These are phyloP conservation scores for Zoanthus sociatus DNA, from an alignment of 92 coral and sea anemone species.

Conservation along the genomic window DNA sequence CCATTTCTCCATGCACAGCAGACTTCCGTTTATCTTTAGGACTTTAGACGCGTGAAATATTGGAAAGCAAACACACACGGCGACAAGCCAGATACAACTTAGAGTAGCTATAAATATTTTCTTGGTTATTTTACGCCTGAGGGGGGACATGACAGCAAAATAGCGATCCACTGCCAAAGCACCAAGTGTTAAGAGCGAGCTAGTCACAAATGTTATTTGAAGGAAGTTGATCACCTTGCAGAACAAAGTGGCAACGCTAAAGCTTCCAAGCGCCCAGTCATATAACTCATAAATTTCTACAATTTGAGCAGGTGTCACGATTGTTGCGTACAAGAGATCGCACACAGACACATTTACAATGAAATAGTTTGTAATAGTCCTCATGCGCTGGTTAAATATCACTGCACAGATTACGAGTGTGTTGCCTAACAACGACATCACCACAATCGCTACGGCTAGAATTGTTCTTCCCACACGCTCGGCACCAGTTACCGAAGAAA, in stretches of 20 bases:
- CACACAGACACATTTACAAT: slow-evolving; percentile 84
- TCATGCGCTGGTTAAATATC: slow-evolving; percentile 62
- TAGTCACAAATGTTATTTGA: slow-evolving; percentile 74
- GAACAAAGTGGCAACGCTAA: slow-evolving; percentile 64
- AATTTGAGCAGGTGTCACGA: slow-evolving; percentile 69
- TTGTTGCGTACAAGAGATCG: slow-evolving; percentile 73
- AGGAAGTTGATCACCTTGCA: slow-evolving; percentile 81
- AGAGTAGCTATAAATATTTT: slow-evolving; percentile 68
- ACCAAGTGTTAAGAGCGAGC: slow-evolving; percentile 88
- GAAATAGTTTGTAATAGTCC: slow-evolving; percentile 78
- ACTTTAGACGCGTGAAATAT: slow-evolving; percentile 71
- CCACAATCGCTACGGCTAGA: slow-evolving; percentile 30
- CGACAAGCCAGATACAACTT: slow-evolving; percentile 71
- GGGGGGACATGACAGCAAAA: slow-evolving; percentile 88
- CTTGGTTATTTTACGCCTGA: slow-evolving; percentile 75
- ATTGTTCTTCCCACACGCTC: slow-evolving; percentile 12
- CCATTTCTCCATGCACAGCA: slow-evolving; percentile 81
- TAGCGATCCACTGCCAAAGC: slow-evolving; percentile 90
- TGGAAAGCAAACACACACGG: slow-evolving; percentile 81
- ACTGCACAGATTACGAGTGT: slow-evolving; percentile 74
- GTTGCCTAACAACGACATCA: slow-evolving; percentile 76
- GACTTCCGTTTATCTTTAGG: slow-evolving; percentile 3
- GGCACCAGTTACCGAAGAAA: neutral
- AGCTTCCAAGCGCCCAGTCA: slow-evolving; percentile 66
- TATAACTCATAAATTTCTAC: slow-evolving; percentile 55